Conservation (phyloP, 2,888 invertebrate species). For the Amphipoea lucens region DNA sequence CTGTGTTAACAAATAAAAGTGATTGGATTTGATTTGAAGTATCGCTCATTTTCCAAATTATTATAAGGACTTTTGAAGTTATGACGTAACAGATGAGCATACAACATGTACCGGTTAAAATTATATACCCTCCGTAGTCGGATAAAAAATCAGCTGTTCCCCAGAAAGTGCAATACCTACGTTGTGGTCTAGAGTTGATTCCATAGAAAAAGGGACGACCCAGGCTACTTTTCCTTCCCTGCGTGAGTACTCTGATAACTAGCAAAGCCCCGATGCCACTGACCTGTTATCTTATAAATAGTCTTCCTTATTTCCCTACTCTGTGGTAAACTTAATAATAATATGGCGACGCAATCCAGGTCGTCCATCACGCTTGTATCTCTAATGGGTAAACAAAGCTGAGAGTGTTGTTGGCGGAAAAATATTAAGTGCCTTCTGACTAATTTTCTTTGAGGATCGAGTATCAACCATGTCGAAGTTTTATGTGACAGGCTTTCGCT, state of each 20-base stretch:
- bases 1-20: no score
- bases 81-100: no score
- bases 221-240: not conserved
- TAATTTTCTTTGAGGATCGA: constrained; percentile 63
- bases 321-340: constrained; percentile 23
- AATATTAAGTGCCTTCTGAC: constrained; percentile 55
- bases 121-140: no score
- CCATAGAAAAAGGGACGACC: no score
- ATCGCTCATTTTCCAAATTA: no score
- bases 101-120: no score
- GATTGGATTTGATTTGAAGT: no score
- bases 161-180: no score
- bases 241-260: not conserved
- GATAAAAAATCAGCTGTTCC: no score
- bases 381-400: constrained; percentile 63
- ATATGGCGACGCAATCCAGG: constrained; percentile 34
- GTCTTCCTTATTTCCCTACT: not conserved
- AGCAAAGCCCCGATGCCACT: not conserved
- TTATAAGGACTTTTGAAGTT: no score
- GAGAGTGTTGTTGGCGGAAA: constrained; percentile 53
- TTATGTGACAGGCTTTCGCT: not conserved
- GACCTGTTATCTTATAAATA: not conserved
- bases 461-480: constrained; percentile 43
- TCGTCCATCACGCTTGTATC: constrained; percentile 58
- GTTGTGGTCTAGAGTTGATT: no score